Evolutionary conservation across 2,888 invertebrate genomes (phyloP), one percentile per base, ranked within the genome.

Genomic region (Buathra laborator): DNA sequence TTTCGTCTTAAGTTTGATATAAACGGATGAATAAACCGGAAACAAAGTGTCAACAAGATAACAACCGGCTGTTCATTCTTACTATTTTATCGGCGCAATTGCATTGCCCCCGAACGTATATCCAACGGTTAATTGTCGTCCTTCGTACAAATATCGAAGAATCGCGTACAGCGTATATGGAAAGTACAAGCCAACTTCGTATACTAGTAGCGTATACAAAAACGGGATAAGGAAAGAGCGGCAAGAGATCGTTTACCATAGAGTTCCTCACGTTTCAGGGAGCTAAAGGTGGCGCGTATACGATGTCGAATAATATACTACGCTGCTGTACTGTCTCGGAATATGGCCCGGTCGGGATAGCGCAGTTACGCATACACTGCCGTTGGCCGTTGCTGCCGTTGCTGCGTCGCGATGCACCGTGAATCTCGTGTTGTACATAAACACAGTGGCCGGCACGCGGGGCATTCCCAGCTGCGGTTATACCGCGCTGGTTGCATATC

Each of bases 251-350:
- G 79, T 84, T 75, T 83, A 88, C 83, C 84, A 81, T 89, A 87
- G 87, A 89, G 88, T 88, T 88, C 87, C 88, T 85, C 83, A 84
- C 84, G 84, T 84, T 88, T 76, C 84, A 87, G 83, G 84, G 85
- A 85, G 89, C 88, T 86, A 89, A 88, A 90, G 89, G 88, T 87
- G 89, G 86, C 86, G 87, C 86, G 85, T 86, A 89, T 87, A 88
- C 43, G 79, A 88, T 86, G 87, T 78, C 87, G 87, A 90, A 90
- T 91, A 89, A 91, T 89, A 87, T 89, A 90, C 89, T 87, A 89
- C 88, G 88, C 80, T 87, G 83, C 84, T 72, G 87, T 89, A 19
- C 51, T 72, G 19, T 82, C 82, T 37, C 59, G 72, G 59, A 75
- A 76, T 66, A 76, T 66, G 44, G 75, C 56, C 66, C 56, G 70